Evolutionary conservation across 1,140 invertebrate genomes (phyloP), one percentile per base, ranked within the genome.

Genomic region (Drosophila hydei): DNA sequence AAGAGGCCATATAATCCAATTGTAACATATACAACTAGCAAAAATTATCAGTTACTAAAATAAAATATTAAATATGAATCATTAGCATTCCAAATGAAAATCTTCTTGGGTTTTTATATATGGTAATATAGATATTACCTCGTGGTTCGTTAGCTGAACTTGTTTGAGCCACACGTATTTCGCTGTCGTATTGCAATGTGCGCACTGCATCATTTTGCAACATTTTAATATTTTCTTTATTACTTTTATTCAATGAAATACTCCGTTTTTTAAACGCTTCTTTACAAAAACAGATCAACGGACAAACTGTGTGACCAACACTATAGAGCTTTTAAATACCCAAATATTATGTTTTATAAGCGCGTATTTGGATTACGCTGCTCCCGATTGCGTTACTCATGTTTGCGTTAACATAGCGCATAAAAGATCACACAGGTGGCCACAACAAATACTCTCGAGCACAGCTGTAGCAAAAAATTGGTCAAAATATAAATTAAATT

Each of bases 201-300:
- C 90, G 81, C 33, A 91, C 87, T 16, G 90, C 72, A 77, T 91
- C 72, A 48, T 85, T 89, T 83, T 91, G 90, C 38, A 91, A 72
- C 90, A 91, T 91, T 77, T 81, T 76, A 19, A 50, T 47, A 0
- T 3, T 33, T 33, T 3, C 12, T 33, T 8, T 9, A 42, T 27
- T 42, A 21, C 18, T 38, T 38, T 73, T 47, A 58, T 11, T 12
- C 18, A 12, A 38, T 36, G 7, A 27, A 9, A 9, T 1, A 27
- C 19, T 47, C 16, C 23, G 23, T 54, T 52, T 30, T 43, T 5
- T 14, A 60, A 67, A 51, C 7, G 16, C 23, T 45, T 14, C 51
- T 33, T 23, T 18, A 43, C 33, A 43, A 64, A 48, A 64, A 51
- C 45, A 56, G 61, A 25, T 21, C 52, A 64, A 76, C 78, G 64